A percentile compares a stretch with the other conserved stretches of the same genome.
phyloP scores from a whole-genome alignment of 2,888 invertebrate genomes.

The Neuroscelio doddi region DNA sequence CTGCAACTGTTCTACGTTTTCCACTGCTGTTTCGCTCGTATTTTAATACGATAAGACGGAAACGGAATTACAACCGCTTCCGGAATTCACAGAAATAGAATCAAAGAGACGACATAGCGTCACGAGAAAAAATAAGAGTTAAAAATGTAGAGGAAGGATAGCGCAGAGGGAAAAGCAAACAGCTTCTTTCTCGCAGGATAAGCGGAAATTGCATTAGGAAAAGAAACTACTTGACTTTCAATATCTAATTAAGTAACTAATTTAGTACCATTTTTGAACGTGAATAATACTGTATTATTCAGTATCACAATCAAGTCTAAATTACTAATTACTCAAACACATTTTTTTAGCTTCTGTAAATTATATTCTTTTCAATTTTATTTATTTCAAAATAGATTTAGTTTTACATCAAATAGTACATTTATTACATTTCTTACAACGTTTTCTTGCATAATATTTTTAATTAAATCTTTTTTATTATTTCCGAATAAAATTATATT shows the following conservation, averaged over 20 bases:
- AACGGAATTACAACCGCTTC: slow-evolving; percentile 23
- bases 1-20: slow-evolving; percentile 14
- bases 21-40: slow-evolving; percentile 12
- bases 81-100: slow-evolving; percentile 22
- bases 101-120: slow-evolving; percentile 16
- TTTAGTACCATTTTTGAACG: no score
- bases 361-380: no score
- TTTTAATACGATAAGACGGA: slow-evolving; percentile 24
- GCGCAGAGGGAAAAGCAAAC: slow-evolving; percentile 3
- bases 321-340: no score
- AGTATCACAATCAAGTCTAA: no score
- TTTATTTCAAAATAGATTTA: no score
- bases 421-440: no score
- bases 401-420: no score
- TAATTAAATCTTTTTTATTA: no score
- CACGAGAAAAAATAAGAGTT: slow-evolving; percentile 4
- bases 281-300: no score
- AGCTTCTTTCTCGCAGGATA: slow-evolving; percentile 8
- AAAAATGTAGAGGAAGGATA: neutral
- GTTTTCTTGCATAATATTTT: no score
- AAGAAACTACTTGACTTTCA: slow-evolving; percentile 17
- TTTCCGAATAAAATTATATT: no score
- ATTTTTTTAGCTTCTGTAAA: no score
- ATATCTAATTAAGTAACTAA: slow-evolving; percentile 10
- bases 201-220: slow-evolving; percentile 14